Base-by-base conservation (phyloP, 2,797 vertebrate genomes). In the Erpetoichthys calabaricus region DNA sequence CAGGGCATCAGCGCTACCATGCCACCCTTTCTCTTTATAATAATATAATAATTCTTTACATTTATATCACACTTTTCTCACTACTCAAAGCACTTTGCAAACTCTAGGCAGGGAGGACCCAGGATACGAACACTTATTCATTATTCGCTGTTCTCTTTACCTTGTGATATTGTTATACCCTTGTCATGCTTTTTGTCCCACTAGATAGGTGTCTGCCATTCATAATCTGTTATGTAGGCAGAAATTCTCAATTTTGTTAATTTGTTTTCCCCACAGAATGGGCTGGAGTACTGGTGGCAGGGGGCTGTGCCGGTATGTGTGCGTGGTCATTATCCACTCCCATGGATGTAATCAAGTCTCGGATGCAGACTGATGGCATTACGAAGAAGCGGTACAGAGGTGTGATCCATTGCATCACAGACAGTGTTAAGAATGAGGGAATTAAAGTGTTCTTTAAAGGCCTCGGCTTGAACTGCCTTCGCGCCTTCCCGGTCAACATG, bases 321-420 rank as follows among this genome's bases (percentile, higher is more conserved):
- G 89, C 80, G 45, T 97, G 93, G 93, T 78, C 78, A 0, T 58
- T 91, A 5, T 90, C 75, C 8, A 94, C 91, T 0, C 93, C 93
- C 44, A 89, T 97, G 91, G 93, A 97, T 1, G 90, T 97, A 68
- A 82, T 97, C 67, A 97, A 97, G 68, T 84, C 92, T 0, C 87
- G 92, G 3, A 75, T 97, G 70, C 93, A 97, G 71, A 78, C 71
- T 4, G 91, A 91, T 0, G 88, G 88, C 2, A 74, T 61, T 2
- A 83, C 76, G 2, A 72, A 67, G 8, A 82, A 61, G 62, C 81
- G 68, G 46, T 97, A 91, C 75, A 81, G 60, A 50, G 90, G 92
- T 45, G 77, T 94, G 1, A 4, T 85, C 5, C 90, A 97, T 70
- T 97, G 92, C 5, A 47, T 87, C 42, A 64, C 66, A 4, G 75